phyloP scores from a whole-genome alignment of 2,113 vertebrate genomes.

The Xenotilapia flavipinnis region DNA sequence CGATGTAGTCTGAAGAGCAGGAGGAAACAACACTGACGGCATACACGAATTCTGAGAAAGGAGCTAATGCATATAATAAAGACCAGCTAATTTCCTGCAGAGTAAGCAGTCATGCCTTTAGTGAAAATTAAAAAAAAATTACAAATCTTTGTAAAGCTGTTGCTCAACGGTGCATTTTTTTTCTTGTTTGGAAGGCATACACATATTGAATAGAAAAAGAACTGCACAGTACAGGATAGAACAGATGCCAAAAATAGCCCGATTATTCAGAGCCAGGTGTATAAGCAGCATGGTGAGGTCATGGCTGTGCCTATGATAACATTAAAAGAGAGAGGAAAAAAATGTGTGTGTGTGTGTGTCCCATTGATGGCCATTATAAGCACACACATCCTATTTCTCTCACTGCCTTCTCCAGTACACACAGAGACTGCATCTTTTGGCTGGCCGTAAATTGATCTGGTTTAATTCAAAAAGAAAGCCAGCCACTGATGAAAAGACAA shows the following conservation, averaged over 20 bases:
- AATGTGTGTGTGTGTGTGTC: neutral
- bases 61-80: neutral
- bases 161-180: neutral
- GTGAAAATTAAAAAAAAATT: neutral
- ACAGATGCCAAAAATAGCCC: neutral
- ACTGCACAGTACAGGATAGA: neutral
- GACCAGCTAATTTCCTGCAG: neutral
- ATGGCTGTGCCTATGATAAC: conserved; percentile 21
- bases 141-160: neutral
- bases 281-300: neutral
- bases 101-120: neutral
- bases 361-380: conserved; percentile 36
- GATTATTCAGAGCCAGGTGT: conserved; percentile 12
- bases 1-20: neutral
- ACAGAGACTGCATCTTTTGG: conserved; percentile 53
- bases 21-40: conserved; percentile 21
- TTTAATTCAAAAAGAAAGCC: conserved; percentile 58
- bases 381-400: conserved; percentile 13
- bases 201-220: neutral
- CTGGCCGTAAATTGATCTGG: conserved; percentile 55
- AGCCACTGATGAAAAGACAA: conserved; percentile 62
- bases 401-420: conserved; percentile 9
- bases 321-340: conserved; percentile 25
- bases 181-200: neutral
- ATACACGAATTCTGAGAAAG: conserved; percentile 1